These are phyloP conservation scores for Arctia plantaginis DNA, from an alignment of 2,888 invertebrate species.

Conservation along the genomic window DNA sequence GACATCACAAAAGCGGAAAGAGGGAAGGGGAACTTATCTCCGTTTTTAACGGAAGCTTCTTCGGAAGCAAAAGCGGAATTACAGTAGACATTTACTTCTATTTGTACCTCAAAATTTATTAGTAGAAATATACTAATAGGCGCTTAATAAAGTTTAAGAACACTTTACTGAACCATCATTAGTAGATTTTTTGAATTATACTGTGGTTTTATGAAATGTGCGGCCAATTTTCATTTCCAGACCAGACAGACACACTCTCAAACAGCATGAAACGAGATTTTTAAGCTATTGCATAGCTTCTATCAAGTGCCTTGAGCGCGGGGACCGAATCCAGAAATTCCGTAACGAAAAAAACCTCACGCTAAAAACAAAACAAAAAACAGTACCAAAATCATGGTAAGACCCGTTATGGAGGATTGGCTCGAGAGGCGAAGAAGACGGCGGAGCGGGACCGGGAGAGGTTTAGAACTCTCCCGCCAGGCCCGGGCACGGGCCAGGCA, in stretches of 20 bases:
- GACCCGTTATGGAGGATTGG: too few relatives aligned
- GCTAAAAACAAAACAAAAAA: too few relatives aligned
- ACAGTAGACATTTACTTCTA: conserved; percentile 1
- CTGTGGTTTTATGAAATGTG: background rate
- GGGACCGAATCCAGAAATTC: too few relatives aligned
- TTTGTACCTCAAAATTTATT: background rate
- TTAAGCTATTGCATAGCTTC: too few relatives aligned
- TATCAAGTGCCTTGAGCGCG: too few relatives aligned
- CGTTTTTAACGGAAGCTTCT: background rate
- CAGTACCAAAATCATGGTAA: too few relatives aligned
- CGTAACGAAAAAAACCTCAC: too few relatives aligned
- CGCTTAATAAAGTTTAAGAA: background rate
- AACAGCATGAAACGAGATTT: background rate
- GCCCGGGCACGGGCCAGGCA: too few relatives aligned
- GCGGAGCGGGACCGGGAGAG: too few relatives aligned
- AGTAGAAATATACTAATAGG: background rate
- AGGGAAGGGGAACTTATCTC: background rate
- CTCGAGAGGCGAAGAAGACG: too few relatives aligned
- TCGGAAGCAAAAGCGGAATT: conserved; percentile 1
- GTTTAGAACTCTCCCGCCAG: too few relatives aligned
- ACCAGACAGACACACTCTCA: background rate
- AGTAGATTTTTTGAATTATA: background rate
- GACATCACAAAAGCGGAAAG: background rate
- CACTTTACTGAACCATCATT: background rate
- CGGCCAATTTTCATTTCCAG: background rate